phyloP scores from a whole-genome alignment of 2,113 vertebrate species.

The Syngnathoides biaculeatus region DNA sequence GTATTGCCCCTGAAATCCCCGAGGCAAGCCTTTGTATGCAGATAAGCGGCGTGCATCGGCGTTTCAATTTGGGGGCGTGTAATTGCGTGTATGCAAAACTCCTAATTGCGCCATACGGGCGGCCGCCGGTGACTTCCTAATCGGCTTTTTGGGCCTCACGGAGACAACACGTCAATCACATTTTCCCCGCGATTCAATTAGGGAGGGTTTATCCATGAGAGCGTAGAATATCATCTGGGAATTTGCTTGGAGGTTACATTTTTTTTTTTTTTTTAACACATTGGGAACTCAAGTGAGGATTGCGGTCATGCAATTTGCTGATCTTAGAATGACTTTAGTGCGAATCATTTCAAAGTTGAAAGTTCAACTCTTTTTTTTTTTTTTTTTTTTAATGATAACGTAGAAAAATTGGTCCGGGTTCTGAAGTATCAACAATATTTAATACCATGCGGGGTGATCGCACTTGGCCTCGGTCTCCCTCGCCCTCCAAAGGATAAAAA shows the following conservation, averaged over 20 bases:
- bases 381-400: not conserved
- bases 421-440: not conserved
- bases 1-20: conserved; percentile 46
- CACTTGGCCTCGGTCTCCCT: too few species aligned
- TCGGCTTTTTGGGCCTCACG: conserved; percentile 51
- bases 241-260: conserved; percentile 2
- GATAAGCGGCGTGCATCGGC: conserved; percentile 6
- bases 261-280: not conserved
- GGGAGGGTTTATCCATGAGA: conserved; percentile 16
- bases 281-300: too few species aligned
- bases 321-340: not conserved
- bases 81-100: conserved; percentile 34
- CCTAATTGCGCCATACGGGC: conserved; percentile 36
- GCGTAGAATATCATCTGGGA: not conserved
- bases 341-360: not conserved
- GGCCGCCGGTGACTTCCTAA: conserved; percentile 42
- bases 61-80: conserved; percentile 46
- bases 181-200: conserved; percentile 31
- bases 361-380: not conserved
- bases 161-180: conserved; percentile 50
- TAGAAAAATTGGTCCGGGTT: not conserved
- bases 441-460: not conserved
- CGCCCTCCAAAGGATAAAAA: too few species aligned
- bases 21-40: conserved; percentile 43
- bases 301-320: not conserved